These are phyloP conservation scores for Ennomos erosarius DNA, from an alignment of 2,888 invertebrate species.

Conservation along the genomic window DNA sequence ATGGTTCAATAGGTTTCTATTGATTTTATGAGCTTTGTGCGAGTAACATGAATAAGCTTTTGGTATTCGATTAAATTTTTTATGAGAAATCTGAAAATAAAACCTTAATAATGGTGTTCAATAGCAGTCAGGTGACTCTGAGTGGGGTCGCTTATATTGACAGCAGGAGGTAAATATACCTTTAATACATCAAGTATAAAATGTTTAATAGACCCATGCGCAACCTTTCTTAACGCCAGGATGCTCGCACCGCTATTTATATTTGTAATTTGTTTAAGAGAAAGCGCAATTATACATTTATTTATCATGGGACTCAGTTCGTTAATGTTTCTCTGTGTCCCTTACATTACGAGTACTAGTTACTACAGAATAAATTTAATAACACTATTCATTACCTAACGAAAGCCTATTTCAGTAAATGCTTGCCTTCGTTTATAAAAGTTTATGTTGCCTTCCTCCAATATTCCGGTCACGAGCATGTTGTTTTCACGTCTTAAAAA, in stretches of 20 bases:
- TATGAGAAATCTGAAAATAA: no score
- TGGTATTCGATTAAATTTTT: constrained; percentile 4
- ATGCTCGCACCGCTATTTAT: not conserved
- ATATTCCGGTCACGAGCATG: constrained; percentile 26
- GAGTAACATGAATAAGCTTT: constrained; percentile 13
- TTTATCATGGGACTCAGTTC: constrained; percentile 6
- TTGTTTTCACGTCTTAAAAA: constrained; percentile 24
- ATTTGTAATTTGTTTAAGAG: constrained; percentile 1
- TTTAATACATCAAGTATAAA: no score
- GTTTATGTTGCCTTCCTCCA: constrained; percentile 10
- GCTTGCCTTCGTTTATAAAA: constrained; percentile 29
- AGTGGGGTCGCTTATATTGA: constrained; percentile 7
- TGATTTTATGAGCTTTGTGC: constrained; percentile 17
- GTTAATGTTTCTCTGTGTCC: constrained; percentile 53
- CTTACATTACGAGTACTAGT: constrained; percentile 47
- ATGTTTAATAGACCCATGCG: no score
- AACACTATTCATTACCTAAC: constrained; percentile 34
- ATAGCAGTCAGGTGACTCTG: not conserved
- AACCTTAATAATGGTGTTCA: not conserved
- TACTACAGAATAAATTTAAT: no score
- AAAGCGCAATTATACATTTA: constrained; percentile 4
- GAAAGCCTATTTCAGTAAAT: constrained; percentile 33
- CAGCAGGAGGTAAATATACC: not conserved
- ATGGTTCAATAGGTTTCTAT: constrained; percentile 40
- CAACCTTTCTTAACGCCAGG: not conserved